A percentile compares a stretch with the other conserved stretches of the same genome.
Conservation (phyloP, 2,797 vertebrate species). For the Clangula hyemalis region DNA sequence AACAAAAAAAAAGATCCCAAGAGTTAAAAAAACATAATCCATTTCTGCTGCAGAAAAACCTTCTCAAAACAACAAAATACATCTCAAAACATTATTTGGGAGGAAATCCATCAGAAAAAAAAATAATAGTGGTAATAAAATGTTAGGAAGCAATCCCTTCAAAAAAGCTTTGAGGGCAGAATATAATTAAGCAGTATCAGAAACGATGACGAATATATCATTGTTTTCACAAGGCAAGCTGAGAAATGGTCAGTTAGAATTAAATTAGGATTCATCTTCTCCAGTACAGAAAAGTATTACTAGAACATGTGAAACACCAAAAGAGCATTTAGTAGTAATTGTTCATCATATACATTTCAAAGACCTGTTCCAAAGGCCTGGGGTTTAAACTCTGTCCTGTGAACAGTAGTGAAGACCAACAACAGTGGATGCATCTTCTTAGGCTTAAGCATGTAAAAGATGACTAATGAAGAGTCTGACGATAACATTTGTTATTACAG, state of each 20-base stretch:
- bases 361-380: neutral
- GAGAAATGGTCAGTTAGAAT: neutral
- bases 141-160: neutral
- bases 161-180: neutral
- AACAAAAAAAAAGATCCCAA: neutral
- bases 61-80: neutral
- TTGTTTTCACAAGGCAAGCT: constrained; percentile 7
- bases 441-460: neutral
- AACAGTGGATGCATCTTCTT: neutral
- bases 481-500: neutral
- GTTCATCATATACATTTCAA: neutral
- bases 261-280: constrained; percentile 6
- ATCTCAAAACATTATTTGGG: neutral
- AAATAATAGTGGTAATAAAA: neutral
- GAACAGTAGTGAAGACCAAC: neutral
- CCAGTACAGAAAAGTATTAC: neutral
- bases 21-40: constrained; percentile 25
- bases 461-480: neutral
- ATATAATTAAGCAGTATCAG: neutral
- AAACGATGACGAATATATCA: neutral
- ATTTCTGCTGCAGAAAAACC: constrained; percentile 20
- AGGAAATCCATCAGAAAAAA: neutral
- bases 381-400: neutral
- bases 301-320: neutral
- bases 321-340: neutral